Evolutionary conservation across 2,888 invertebrate species (phyloP).

Genomic region (Resseliella maxima): DNA sequence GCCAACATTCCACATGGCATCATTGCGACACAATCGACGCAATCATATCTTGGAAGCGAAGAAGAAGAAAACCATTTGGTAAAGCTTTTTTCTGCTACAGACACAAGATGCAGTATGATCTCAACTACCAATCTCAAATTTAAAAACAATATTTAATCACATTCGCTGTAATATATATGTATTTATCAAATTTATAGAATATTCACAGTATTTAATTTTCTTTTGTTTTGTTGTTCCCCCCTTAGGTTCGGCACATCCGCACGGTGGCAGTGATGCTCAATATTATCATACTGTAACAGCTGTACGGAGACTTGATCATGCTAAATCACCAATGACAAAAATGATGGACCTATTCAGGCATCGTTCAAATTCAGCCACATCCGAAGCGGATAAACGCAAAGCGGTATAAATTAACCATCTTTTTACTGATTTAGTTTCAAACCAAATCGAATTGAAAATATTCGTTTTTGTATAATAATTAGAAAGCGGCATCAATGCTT

Average conservation of each 20-base stretch:
- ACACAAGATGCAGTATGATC: no score
- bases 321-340: slow-evolving; percentile 85
- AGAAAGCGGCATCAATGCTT: slow-evolving; percentile 77
- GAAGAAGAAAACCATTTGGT: no score
- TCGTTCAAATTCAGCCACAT: slow-evolving; percentile 77
- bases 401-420: slow-evolving; percentile 69
- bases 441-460: slow-evolving; percentile 57
- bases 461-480: slow-evolving; percentile 66
- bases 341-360: slow-evolving; percentile 91
- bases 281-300: slow-evolving; percentile 81
- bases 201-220: no score
- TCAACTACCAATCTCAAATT: no score
- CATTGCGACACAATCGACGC: no score
- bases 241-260: slow-evolving; percentile 80
- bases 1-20: no score
- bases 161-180: no score
- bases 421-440: neutral
- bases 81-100: no score
- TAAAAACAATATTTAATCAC: no score
- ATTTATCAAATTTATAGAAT: no score
- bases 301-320: slow-evolving; percentile 72
- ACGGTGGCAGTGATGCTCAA: slow-evolving; percentile 73
- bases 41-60: no score
- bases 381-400: slow-evolving; percentile 77
- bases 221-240: no score